These are phyloP conservation scores for Hexactinellida sp. DNA, from an alignment of 37 sponge, comb jelly and placozoan species.

Conservation along the genomic window DNA sequence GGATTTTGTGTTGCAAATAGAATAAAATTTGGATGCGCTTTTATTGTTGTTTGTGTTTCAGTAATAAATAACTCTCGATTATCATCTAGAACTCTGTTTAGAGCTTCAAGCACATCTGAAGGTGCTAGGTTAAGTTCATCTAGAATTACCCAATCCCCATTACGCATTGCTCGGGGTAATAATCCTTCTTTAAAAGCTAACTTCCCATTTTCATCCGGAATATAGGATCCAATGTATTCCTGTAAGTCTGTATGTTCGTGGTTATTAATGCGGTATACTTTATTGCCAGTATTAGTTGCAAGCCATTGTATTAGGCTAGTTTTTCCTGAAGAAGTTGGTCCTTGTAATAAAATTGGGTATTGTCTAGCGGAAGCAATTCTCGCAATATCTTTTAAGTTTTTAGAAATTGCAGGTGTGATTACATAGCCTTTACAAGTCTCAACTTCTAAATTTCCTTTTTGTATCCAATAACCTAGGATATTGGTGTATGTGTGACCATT, in stretches of 20 bases:
- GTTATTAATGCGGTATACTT: conserved; percentile 81
- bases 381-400: conserved; percentile 76
- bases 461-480: conserved; percentile 81
- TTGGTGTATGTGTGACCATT: neutral
- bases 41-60: conserved; percentile 76
- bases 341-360: conserved; percentile 85
- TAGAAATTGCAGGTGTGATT: conserved; percentile 58
- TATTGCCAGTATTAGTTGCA: conserved; percentile 56
- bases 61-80: conserved; percentile 92
- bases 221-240: conserved; percentile 92
- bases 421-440: conserved; percentile 36
- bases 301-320: conserved; percentile 82
- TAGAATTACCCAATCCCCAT: conserved; percentile 92
- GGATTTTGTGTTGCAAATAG: conserved; percentile 98
- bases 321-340: conserved; percentile 91
- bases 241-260: conserved; percentile 99
- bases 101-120: conserved; percentile 93
- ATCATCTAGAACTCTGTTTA: conserved; percentile 95
- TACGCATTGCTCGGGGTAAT: conserved; percentile 56
- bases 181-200: conserved; percentile 87
- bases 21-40: conserved; percentile 80
- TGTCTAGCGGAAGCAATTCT: conserved; percentile 74
- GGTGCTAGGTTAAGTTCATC: conserved; percentile 98
- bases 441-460: conserved; percentile 18
- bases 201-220: conserved; percentile 54